A percentile compares a stretch with the other conserved stretches of the same genome.
Evolutionary conservation across 2,797 vertebrate genomes (phyloP).

Genomic region (Anisognathus igniventris): DNA sequence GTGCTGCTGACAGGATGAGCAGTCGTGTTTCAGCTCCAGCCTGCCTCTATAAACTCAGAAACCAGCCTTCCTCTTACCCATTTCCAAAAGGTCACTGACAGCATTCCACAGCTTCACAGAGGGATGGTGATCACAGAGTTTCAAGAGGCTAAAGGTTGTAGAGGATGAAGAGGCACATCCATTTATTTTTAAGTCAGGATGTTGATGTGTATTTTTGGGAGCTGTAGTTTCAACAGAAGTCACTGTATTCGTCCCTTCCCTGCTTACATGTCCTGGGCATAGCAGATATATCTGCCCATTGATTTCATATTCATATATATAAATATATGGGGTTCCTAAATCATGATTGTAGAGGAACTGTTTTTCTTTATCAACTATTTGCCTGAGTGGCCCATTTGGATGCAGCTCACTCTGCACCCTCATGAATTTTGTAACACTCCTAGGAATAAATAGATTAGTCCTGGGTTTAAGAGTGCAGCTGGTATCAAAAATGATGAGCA

Average conservation of each 20-base stretch:
- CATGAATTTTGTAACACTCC: not conserved
- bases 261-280: not conserved
- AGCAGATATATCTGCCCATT: not conserved
- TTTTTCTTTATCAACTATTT: slow-evolving; percentile 8
- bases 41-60: not conserved
- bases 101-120: not conserved
- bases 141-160: not conserved
- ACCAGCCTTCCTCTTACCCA: not conserved
- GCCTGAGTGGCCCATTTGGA: not conserved
- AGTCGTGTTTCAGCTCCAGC: not conserved
- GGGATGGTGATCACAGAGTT: not conserved
- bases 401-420: not conserved
- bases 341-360: not conserved
- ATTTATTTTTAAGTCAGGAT: not conserved
- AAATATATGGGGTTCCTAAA: not conserved
- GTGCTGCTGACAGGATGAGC: not conserved
- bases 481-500: not conserved
- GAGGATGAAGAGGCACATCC: not conserved
- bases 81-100: not conserved
- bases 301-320: not conserved
- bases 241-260: not conserved
- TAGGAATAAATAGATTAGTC: slow-evolving; percentile 13
- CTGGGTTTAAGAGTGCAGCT: not conserved
- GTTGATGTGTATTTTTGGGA: not conserved
- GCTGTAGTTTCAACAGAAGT: not conserved